A percentile compares a stretch with the other conserved stretches of the same genome.
These are phyloP conservation scores for Caenorhabditis panamensis DNA, from an alignment of 2,888 invertebrate genomes.

Conservation along the genomic window DNA sequence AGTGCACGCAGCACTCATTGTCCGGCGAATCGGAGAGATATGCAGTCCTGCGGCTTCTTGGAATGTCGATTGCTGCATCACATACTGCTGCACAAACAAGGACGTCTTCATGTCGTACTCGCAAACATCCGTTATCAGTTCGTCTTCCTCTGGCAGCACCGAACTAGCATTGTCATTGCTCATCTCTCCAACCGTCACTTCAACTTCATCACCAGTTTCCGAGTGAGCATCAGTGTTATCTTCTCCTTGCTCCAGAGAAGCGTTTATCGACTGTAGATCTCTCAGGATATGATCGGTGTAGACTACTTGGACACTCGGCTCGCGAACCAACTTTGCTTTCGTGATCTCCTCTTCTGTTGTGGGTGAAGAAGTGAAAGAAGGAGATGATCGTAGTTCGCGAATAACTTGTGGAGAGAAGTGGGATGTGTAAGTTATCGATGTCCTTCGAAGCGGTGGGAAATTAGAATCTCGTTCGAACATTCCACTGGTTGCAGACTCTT, in stretches of 20 bases:
- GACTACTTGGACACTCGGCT: constrained; percentile 56
- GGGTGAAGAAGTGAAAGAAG: constrained; percentile 43
- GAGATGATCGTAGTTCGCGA: constrained; percentile 48
- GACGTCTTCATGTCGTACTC: constrained; percentile 34
- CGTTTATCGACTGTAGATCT: constrained; percentile 56
- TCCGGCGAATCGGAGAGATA: constrained; percentile 57
- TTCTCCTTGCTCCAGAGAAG: constrained; percentile 44
- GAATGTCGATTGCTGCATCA: constrained; percentile 49
- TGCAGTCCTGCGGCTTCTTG: constrained; percentile 42
- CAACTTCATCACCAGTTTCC: background rate
- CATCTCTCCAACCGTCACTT: background rate
- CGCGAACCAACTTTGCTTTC: constrained; percentile 41
- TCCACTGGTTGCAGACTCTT: constrained; percentile 39
- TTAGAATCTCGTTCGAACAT: constrained; percentile 44
- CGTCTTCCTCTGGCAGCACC: constrained; percentile 42
- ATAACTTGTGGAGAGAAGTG: constrained; percentile 43
- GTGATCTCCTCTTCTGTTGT: constrained; percentile 13
- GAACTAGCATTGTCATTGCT: constrained; percentile 29
- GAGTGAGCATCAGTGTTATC: constrained; percentile 1
- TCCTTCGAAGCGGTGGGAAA: constrained; percentile 46
- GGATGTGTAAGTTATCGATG: constrained; percentile 57
- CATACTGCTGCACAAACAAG: constrained; percentile 34
- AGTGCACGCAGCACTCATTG: constrained; percentile 57
- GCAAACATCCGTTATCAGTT: constrained; percentile 33
- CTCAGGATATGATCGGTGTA: constrained; percentile 62